These are phyloP conservation scores for Celastrina argiolus DNA, from an alignment of 2,888 invertebrate species.

Conservation along the genomic window DNA sequence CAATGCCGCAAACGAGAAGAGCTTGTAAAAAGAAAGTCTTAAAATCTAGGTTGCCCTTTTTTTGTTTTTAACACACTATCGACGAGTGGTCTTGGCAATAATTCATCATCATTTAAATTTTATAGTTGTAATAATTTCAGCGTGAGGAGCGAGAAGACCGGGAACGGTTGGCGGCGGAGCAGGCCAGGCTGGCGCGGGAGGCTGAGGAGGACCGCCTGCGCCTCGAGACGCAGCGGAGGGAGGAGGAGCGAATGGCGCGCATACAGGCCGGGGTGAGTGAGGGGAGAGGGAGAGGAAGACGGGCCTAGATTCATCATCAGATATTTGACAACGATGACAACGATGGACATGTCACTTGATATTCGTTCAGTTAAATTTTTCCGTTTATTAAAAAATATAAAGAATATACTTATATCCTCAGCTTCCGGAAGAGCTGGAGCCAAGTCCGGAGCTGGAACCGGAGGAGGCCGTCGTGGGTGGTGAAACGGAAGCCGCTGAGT, in stretches of 20 bases:
- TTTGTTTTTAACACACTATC: too few relatives aligned
- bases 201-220: conserved; percentile 53
- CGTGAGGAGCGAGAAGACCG: conserved; percentile 58
- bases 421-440: conserved; percentile 59
- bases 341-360: too few relatives aligned
- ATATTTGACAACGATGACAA: too few relatives aligned
- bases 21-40: too few relatives aligned
- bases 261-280: conserved; percentile 60
- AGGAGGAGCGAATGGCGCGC: conserved; percentile 65
- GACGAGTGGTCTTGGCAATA: too few relatives aligned
- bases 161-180: conserved; percentile 55
- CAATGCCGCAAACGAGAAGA: too few relatives aligned
- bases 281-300: not conserved
- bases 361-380: too few relatives aligned
- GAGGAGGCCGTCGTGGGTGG: conserved; percentile 38
- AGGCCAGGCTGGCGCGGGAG: conserved; percentile 54
- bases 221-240: conserved; percentile 50
- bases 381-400: too few relatives aligned
- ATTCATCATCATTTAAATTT: not conserved
- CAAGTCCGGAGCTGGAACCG: conserved; percentile 47
- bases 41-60: too few relatives aligned
- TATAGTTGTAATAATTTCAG: conserved; percentile 36
- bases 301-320: too few relatives aligned
- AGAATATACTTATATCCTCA: conserved; percentile 29
- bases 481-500: conserved; percentile 35